A percentile compares a stretch with the other conserved stretches of the same genome.
Conservation (phyloP, 2,888 invertebrate species). For the Idaea dimidiata region DNA sequence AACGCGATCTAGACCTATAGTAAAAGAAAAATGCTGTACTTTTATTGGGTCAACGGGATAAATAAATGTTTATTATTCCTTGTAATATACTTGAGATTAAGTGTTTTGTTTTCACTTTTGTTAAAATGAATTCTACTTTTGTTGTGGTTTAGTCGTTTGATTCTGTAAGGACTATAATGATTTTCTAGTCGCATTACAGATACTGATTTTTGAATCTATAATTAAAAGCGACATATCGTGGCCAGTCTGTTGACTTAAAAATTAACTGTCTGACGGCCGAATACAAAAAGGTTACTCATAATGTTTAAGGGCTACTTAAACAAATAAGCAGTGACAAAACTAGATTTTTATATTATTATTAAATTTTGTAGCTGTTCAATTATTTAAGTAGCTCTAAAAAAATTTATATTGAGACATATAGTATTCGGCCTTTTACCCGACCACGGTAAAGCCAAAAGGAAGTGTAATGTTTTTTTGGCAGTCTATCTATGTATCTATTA, state of each 20-base stretch:
- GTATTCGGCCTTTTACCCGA: no score
- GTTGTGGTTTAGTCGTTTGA: neutral
- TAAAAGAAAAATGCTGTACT: slow-evolving; percentile 4
- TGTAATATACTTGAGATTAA: neutral
- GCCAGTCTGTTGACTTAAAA: no score
- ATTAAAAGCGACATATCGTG: neutral
- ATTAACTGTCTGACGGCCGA: no score
- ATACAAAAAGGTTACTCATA: no score
- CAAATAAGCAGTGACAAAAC: neutral
- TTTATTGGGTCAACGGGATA: neutral
- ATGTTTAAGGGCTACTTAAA: neutral
- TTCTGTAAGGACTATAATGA: slow-evolving; percentile 10
- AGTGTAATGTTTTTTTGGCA: no score
- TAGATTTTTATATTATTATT: no score
- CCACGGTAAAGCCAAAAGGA: no score
- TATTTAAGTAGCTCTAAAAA: no score
- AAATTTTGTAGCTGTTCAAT: no score
- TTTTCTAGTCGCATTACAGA: slow-evolving; percentile 12
- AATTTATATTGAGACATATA: no score
- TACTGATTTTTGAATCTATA: neutral
- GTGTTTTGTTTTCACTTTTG: slow-evolving; percentile 14
- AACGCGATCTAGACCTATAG: no score
- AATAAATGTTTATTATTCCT: neutral
- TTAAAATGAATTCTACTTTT: slow-evolving; percentile 15
- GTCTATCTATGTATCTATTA: neutral